Evolutionary conservation across 2,113 vertebrate species (phyloP), one percentile per base, ranked within the genome.

Genomic region (Hemicordylus capensis): DNA sequence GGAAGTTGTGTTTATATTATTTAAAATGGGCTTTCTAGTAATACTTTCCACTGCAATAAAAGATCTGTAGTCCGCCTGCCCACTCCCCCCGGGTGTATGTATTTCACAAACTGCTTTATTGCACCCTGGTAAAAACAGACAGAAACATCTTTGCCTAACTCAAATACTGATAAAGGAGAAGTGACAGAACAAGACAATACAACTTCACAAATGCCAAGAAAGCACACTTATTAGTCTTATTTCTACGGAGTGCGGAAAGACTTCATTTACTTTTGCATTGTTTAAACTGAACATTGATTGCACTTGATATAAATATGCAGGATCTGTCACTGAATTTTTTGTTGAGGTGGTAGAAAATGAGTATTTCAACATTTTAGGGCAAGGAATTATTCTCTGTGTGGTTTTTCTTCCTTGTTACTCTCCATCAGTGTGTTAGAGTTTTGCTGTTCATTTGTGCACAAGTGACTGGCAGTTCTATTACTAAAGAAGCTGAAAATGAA

Each of bases 401-500:
- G 89, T 83, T 42, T 85, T 81, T 81, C 85, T 75, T 8, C 12
- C 26, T 44, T 90, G 44, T 9, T 89, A 86, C 86, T 63, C 88
- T 90, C 91, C 82, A 44, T 46, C 48, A 76, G 66, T 39, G 6
- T 0, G 66, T 73, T 85, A 84, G 66, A 84, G 67, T 94, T 89
- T 54, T 87, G 78, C 69, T n/a, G 12, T 80, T 91, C 80, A 80
- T 95, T 94, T 94, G 89, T 90, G 90, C 56, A 4, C 31, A 2
- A 89, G 81, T 92, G 90, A 95, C 74, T 89, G 93, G 73, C 91
- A 91, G 87, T 86, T 92, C 82, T 1, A 0, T 85, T 90, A 28
- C 85, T 94, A 93, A 96, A 93, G 93, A 95, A 93, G 89, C 91
- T 93, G 67, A 91, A 93, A 92, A 88, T 95, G 89, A 92, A 88